Conservation (phyloP, 1,140 invertebrate genomes). For the Drosophila orena region DNA sequence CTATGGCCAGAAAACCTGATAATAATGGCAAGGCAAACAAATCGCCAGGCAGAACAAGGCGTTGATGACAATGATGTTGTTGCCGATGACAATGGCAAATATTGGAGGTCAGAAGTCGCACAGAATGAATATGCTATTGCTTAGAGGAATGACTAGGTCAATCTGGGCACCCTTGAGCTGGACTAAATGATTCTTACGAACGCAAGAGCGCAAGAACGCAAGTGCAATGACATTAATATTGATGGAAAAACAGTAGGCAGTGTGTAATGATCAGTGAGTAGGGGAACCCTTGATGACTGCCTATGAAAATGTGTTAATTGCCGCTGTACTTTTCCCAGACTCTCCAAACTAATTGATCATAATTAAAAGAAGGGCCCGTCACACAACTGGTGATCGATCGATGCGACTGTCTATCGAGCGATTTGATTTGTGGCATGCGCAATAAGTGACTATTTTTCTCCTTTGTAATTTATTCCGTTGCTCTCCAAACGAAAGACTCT, state of each 20-base stretch:
- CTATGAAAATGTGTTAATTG: constrained; percentile 27
- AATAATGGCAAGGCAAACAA: constrained; percentile 74
- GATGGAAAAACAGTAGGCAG: constrained; percentile 7
- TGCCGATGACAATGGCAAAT: constrained; percentile 65
- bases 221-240: constrained; percentile 39
- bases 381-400: constrained; percentile 16
- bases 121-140: constrained; percentile 23
- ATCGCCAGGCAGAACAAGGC: constrained; percentile 48
- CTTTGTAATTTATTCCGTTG: constrained; percentile 33
- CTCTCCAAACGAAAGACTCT: constrained; percentile 62
- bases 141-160: constrained; percentile 58
- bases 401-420: constrained; percentile 3
- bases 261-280: constrained; percentile 17
- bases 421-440: constrained; percentile 29
- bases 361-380: constrained; percentile 29
- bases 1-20: constrained; percentile 46
- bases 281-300: constrained; percentile 14
- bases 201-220: constrained; percentile 29
- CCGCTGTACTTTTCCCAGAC: constrained; percentile 10
- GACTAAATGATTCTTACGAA: constrained; percentile 58
- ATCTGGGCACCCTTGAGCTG: constrained; percentile 60
- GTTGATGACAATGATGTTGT: constrained; percentile 25
- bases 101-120: constrained; percentile 70
- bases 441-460: constrained; percentile 37
- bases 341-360: constrained; percentile 22